Evolutionary conservation across 2,888 invertebrate species (phyloP), one percentile per base, ranked within the genome.

Genomic region (Tachystola acroxantha): DNA sequence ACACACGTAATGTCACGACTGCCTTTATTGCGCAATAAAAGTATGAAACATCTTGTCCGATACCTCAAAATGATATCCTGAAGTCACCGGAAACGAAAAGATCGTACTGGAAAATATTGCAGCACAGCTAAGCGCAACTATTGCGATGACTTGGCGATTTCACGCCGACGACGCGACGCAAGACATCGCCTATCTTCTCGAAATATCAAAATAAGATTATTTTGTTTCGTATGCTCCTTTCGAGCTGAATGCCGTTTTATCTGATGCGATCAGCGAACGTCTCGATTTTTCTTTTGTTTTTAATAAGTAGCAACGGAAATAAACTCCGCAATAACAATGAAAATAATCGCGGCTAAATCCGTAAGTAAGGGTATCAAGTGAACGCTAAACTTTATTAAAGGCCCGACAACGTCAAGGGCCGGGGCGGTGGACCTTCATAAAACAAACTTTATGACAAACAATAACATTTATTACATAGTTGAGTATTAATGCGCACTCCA

Each of bases 391-490:
- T 72, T 77, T 75, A 79, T 73, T 73, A 74, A 71, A 74, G 73
- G 71, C 69, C 69, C 66, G 61, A 59, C 54, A 61, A 48, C 64
- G 58, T 63, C 58, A 60, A 60, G 64, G 64, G 62, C 60, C 57
- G 64, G 30, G 29, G 35, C 35, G 64, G 63, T 50, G 64, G 72
- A 74, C 79, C 80, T 74, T 72, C 69, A 82, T 81, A 81, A 81
- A 81, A 77, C 73, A 71, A 79, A 75, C 59, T 85, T 82, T 82
- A 82, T 78, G 78, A 72, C 78, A 76, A 79, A 82, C 81, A 82
- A 84, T 82, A 84, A 81, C 81, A 82, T 82, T 81, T 80, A 84
- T 81, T 75, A 73, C 77, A 73, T 77, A 78, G 78, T 79, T 65
- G 70, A 66, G 72, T 77, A 82, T 84, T 81, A 81, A 80, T 78